These are phyloP conservation scores for Tipula confusa DNA, from an alignment of 2,888 invertebrate genomes.

Conservation along the genomic window DNA sequence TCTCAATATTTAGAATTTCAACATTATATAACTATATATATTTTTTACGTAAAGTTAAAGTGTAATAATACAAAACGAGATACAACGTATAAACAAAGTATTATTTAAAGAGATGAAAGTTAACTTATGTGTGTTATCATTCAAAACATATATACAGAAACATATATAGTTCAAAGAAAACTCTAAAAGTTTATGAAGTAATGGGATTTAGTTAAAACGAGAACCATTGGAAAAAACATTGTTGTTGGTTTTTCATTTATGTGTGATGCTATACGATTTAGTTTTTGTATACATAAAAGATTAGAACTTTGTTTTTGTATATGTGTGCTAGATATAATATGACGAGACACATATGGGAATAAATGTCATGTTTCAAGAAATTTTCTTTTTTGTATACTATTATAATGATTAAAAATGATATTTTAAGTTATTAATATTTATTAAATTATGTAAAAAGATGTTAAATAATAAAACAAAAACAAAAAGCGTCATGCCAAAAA, in stretches of 20 bases:
- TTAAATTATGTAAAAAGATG: neutral
- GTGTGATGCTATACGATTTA: neutral
- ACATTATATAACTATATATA: no score
- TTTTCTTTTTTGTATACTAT: neutral
- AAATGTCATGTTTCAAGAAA: neutral
- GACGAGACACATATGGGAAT: conserved; percentile 20
- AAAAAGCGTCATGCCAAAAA: neutral
- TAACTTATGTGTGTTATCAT: neutral
- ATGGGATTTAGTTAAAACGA: no score
- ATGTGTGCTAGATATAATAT: neutral
- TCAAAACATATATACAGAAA: neutral
- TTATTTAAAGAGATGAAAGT: neutral
- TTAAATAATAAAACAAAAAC: neutral
- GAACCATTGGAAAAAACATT: neutral
- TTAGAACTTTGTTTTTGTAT: neutral
- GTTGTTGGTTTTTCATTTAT: neutral
- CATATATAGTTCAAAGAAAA: neutral
- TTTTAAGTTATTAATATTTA: neutral
- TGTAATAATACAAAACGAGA: no score
- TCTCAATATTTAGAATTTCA: no score
- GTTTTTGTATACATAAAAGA: neutral
- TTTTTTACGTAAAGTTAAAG: no score
- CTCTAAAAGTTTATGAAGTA: neutral
- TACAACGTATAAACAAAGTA: neutral
- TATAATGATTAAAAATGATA: neutral